phyloP scores from a whole-genome alignment of 2,797 vertebrate species.

The Hydrocynus forskahlii region DNA sequence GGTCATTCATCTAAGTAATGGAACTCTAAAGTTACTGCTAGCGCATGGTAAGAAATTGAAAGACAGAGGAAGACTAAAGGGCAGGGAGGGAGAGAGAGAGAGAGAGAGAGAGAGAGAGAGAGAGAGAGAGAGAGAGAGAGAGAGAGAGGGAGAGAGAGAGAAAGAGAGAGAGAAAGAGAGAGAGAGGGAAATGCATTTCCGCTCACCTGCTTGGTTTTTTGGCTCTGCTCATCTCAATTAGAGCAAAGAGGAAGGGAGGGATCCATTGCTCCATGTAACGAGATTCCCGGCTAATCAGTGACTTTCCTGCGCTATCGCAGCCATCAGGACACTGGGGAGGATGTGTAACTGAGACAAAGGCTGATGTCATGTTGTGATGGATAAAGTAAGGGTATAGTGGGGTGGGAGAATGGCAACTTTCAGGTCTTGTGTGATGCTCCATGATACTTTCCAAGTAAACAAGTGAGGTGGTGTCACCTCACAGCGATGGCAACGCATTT shows the following conservation, averaged over 20 bases:
- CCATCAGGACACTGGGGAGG: conserved; percentile 81
- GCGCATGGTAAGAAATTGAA: conserved; percentile 16
- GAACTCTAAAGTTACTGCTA: conserved; percentile 22
- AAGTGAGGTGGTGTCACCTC: neutral
- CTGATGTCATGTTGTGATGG: conserved; percentile 83
- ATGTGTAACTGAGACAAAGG: conserved; percentile 81
- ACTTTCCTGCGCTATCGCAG: conserved; percentile 82
- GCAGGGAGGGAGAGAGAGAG: neutral
- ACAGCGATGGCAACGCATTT: neutral
- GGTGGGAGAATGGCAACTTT: conserved; percentile 28
- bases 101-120: neutral
- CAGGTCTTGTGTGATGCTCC: conserved; percentile 43
- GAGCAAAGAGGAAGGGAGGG: conserved; percentile 66
- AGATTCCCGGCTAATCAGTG: conserved; percentile 85
- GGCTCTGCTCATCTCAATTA: conserved; percentile 58
- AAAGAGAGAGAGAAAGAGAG: no score
- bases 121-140: neutral
- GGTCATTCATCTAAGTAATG: conserved; percentile 19
- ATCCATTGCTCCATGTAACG: conserved; percentile 80
- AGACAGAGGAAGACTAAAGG: conserved; percentile 15
- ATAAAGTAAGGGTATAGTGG: conserved; percentile 54
- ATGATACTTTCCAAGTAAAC: conserved; percentile 1
- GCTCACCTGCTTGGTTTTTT: conserved; percentile 55
- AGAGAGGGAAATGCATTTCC: conserved; percentile 31
- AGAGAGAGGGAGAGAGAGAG: conserved; percentile 1